Conservation (phyloP, 2,888 invertebrate species). For the Ectemnius cavifrons region DNA sequence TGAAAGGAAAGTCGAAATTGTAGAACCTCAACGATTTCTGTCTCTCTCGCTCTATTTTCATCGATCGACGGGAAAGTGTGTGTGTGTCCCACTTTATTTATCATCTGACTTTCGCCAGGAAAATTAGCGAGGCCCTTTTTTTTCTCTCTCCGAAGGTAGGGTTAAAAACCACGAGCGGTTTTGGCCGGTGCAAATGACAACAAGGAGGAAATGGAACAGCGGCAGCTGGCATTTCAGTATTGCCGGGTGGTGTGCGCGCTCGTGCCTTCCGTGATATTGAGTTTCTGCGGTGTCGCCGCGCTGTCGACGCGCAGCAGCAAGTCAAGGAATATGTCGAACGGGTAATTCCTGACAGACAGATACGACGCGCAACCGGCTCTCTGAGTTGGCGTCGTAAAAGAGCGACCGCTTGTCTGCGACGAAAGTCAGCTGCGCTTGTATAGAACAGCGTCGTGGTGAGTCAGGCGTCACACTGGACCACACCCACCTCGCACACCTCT, state of each 20-base stretch:
- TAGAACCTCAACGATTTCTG: too few species aligned
- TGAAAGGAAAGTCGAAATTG: too few species aligned
- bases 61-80: too few species aligned
- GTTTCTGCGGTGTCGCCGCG: conserved; percentile 12
- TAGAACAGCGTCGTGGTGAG: conserved; percentile 58
- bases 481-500: conserved; percentile 60
- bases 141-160: too few species aligned
- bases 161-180: too few species aligned
- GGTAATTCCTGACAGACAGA: conserved; percentile 22
- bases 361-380: conserved; percentile 40
- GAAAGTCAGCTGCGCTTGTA: conserved; percentile 19
- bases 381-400: conserved; percentile 35
- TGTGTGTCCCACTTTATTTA: too few species aligned
- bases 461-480: conserved; percentile 62
- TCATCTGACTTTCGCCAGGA: too few species aligned
- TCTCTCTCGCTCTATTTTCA: too few species aligned
- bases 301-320: not conserved
- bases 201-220: too few species aligned
- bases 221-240: too few species aligned
- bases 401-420: conserved; percentile 37
- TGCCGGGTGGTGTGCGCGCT: not conserved
- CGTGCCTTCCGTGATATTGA: conserved; percentile 19
- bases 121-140: too few species aligned
- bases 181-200: too few species aligned
- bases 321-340: conserved; percentile 6